A percentile compares a stretch with the other conserved stretches of the same genome.
Conservation (phyloP, 2,113 vertebrate species). For the Jacana jacana region DNA sequence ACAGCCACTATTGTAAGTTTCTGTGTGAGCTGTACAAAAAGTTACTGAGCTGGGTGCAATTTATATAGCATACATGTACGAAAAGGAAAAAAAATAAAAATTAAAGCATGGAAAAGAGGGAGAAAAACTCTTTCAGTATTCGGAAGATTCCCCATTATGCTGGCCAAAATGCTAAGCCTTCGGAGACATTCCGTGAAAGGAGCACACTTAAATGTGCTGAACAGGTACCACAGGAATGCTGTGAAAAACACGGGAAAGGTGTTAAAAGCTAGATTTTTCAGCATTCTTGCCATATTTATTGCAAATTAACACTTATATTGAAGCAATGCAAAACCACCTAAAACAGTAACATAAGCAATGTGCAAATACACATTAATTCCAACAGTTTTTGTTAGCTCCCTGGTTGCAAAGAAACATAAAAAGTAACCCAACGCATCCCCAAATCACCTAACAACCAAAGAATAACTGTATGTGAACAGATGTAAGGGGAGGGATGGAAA, state of each 20-base stretch:
- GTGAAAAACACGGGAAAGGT: background rate
- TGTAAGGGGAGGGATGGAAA: background rate
- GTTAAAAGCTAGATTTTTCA: background rate
- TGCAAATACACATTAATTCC: background rate
- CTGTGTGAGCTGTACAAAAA: background rate
- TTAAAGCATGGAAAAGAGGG: background rate
- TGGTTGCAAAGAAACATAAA: background rate
- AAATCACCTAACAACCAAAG: background rate
- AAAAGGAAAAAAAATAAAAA: background rate
- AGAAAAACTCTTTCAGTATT: background rate
- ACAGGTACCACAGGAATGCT: background rate
- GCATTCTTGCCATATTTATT: background rate
- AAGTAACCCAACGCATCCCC: background rate
- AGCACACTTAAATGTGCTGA: background rate
- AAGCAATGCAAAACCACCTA: background rate
- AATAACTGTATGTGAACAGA: background rate
- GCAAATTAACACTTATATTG: background rate
- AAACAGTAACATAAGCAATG: fast-evolving
- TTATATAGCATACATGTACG: background rate
- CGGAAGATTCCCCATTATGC: background rate
- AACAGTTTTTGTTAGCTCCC: background rate
- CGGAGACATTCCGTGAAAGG: background rate
- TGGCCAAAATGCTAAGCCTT: background rate
- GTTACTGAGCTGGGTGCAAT: background rate
- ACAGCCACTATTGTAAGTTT: background rate